Conservation (phyloP, 2,888 invertebrate species). For the Bugulina stolonifera region DNA sequence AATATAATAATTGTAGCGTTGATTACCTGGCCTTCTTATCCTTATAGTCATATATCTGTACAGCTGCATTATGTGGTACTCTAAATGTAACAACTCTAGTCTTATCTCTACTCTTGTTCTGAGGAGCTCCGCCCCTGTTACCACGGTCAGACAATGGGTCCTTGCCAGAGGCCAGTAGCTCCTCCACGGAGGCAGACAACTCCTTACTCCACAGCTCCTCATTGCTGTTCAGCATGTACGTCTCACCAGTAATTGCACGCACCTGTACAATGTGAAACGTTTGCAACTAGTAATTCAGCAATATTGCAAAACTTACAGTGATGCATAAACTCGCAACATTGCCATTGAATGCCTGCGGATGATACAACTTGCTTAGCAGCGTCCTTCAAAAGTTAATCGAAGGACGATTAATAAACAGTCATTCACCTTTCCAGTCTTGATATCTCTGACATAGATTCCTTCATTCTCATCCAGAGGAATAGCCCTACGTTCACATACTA, state of each 20-base stretch:
- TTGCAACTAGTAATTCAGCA: background rate
- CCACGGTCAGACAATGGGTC: constrained; percentile 56
- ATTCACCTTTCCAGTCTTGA: constrained; percentile 53
- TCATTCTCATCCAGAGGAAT: constrained; percentile 57
- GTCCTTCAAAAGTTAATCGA: too few relatives aligned
- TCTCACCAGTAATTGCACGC: constrained; percentile 54
- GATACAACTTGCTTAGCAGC: too few relatives aligned
- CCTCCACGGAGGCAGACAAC: constrained; percentile 52
- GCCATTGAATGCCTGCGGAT: too few relatives aligned
- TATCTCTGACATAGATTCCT: constrained; percentile 56
- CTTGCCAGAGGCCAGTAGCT: constrained; percentile 39
- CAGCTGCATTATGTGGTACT: constrained; percentile 57
- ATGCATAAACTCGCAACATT: too few relatives aligned
- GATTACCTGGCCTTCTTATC: constrained; percentile 54
- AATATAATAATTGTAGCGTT: too few relatives aligned
- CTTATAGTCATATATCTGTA: constrained; percentile 58
- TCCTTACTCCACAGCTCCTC: constrained; percentile 53
- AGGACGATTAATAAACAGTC: background rate
- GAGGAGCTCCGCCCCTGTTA: constrained; percentile 30
- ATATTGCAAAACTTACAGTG: too few relatives aligned
- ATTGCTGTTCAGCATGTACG: constrained; percentile 56
- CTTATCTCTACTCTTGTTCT: constrained; percentile 40
- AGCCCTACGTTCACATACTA: constrained; percentile 52
- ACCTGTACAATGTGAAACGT: constrained; percentile 42
- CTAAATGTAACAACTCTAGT: constrained; percentile 53